Evolutionary conservation across 2,888 invertebrate genomes (phyloP).

Genomic region (Hypena proboscidalis): DNA sequence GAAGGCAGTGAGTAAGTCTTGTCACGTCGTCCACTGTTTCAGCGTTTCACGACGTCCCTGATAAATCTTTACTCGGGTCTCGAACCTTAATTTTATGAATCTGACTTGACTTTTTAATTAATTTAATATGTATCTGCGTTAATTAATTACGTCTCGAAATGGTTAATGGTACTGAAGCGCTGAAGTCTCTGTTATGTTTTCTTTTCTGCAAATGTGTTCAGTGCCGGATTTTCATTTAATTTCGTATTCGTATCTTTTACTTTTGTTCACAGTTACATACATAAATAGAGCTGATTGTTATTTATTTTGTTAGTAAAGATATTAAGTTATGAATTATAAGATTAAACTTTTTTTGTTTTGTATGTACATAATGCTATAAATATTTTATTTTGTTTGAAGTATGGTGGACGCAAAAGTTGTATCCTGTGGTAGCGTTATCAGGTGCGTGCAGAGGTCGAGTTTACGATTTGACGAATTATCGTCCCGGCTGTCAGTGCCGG

Average conservation of each 20-base stretch:
- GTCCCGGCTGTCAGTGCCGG: slow-evolving; percentile 68
- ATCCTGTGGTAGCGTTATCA: slow-evolving; percentile 73
- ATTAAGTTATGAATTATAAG: too few species aligned
- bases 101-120: slow-evolving; percentile 46
- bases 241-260: too few species aligned
- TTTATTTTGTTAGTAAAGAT: too few species aligned
- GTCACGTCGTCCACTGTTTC: slow-evolving; percentile 65
- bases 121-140: slow-evolving; percentile 42
- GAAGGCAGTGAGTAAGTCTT: slow-evolving; percentile 66
- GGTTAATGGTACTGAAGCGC: slow-evolving; percentile 25
- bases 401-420: too few species aligned
- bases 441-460: slow-evolving; percentile 73
- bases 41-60: slow-evolving; percentile 54
- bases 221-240: too few species aligned
- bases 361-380: too few species aligned
- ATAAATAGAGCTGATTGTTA: too few species aligned
- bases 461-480: slow-evolving; percentile 80
- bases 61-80: too few species aligned
- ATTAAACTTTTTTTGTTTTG: too few species aligned
- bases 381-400: too few species aligned
- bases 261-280: too few species aligned
- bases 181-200: slow-evolving; percentile 17
- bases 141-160: slow-evolving; percentile 39
- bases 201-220: too few species aligned
- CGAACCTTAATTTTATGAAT: slow-evolving; percentile 41